phyloP scores from a whole-genome alignment of 1,140 invertebrate species.

The Apis dorsata region DNA sequence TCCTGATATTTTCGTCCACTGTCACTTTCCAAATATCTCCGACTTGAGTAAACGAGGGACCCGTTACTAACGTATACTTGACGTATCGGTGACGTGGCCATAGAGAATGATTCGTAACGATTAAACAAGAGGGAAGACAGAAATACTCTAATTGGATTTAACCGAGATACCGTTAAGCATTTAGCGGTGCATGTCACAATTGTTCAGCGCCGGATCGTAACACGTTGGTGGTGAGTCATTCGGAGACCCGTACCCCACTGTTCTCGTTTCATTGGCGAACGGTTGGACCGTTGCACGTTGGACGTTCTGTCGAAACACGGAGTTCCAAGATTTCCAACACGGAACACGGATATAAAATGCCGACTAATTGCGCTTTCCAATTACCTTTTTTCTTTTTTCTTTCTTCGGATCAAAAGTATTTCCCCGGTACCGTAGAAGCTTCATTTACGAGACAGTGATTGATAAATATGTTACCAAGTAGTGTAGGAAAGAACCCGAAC shows the following conservation, averaged over 20 bases:
- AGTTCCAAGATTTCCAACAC: neutral
- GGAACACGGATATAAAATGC: neutral
- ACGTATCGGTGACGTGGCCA: neutral
- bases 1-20: no score
- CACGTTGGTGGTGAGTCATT: constrained; percentile 54
- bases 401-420: neutral
- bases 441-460: constrained; percentile 26
- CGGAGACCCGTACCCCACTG: neutral
- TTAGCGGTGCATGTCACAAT: constrained; percentile 65
- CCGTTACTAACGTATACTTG: neutral
- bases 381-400: neutral
- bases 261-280: constrained; percentile 49
- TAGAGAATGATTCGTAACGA: neutral
- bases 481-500: neutral
- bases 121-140: constrained; percentile 21
- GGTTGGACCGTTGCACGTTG: neutral
- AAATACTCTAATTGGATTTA: constrained; percentile 65
- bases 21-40: neutral
- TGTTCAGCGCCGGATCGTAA: constrained; percentile 45
- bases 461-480: constrained; percentile 21
- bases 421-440: neutral
- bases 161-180: constrained; percentile 56
- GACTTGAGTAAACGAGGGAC: neutral
- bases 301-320: constrained; percentile 6
- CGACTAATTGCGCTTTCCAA: neutral